A percentile compares a stretch with the other conserved stretches of the same genome.
Evolutionary conservation across 2,113 vertebrate species (phyloP).

Genomic region (Podarcis cretensis): DNA sequence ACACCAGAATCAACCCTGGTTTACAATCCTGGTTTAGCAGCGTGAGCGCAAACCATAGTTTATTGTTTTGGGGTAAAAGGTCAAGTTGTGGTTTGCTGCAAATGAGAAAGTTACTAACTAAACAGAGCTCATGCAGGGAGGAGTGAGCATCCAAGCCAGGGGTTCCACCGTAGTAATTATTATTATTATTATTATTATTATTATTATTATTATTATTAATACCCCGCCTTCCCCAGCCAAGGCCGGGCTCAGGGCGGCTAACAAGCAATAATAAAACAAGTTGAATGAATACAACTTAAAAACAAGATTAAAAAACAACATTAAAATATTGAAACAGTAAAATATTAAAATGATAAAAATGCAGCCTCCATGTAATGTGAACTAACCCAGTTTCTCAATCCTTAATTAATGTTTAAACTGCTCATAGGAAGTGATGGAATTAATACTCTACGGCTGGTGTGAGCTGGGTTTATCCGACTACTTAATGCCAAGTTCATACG

Average conservation of each 20-base stretch:
- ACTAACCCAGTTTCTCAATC: background rate
- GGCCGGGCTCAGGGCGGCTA: no score
- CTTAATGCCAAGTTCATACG: conserved; percentile 8
- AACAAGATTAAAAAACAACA: no score
- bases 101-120: background rate
- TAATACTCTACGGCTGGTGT: background rate
- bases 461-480: background rate
- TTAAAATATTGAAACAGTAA: no score
- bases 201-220: no score
- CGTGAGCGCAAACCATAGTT: background rate
- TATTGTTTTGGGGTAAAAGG: background rate
- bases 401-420: background rate
- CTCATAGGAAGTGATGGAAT: background rate
- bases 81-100: background rate
- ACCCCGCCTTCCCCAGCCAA: no score
- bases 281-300: no score
- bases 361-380: background rate
- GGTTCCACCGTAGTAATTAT: background rate
- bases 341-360: no score
- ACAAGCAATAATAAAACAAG: no score
- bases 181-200: no score
- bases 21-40: background rate
- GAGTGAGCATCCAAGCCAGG: background rate
- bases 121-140: background rate
- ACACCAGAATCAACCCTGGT: background rate